A percentile compares a stretch with the other conserved stretches of the same genome.
These are phyloP conservation scores for Avahi laniger DNA, from an alignment of 2,797 vertebrate species.

Conservation along the genomic window DNA sequence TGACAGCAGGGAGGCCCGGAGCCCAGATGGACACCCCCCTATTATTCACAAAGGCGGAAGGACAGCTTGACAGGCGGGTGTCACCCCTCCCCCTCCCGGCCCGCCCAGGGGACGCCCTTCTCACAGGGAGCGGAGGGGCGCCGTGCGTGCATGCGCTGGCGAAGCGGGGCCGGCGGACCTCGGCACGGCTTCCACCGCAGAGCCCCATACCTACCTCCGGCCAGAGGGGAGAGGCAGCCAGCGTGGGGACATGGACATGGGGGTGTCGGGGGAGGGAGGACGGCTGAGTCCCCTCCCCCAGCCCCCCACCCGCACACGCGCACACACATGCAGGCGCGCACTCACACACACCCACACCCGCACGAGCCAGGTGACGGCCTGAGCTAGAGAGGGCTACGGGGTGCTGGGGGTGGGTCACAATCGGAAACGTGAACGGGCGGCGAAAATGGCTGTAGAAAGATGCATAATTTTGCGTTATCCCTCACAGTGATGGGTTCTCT, in stretches of 20 bases:
- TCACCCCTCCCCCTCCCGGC: not conserved
- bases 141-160: slow-evolving; percentile 29
- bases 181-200: not conserved
- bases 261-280: not conserved
- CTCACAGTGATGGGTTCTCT: slow-evolving; percentile 97
- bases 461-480: slow-evolving; percentile 92
- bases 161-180: not conserved
- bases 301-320: not conserved
- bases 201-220: slow-evolving; percentile 53
- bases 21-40: not conserved
- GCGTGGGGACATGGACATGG: not conserved
- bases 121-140: not conserved
- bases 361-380: slow-evolving; percentile 69
- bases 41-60: slow-evolving; percentile 38
- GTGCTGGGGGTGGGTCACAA: slow-evolving; percentile 69
- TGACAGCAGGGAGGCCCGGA: not conserved
- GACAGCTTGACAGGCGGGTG: not conserved
- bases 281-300: not conserved
- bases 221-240: slow-evolving; percentile 32
- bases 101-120: not conserved
- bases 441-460: slow-evolving; percentile 93
- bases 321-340: not conserved
- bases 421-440: slow-evolving; percentile 75
- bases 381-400: slow-evolving; percentile 77
- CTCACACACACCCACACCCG: slow-evolving; percentile 21